Evolutionary conservation across 1,140 invertebrate genomes (phyloP), one percentile per base, ranked within the genome.

Genomic region (Drosophila ogumai): DNA sequence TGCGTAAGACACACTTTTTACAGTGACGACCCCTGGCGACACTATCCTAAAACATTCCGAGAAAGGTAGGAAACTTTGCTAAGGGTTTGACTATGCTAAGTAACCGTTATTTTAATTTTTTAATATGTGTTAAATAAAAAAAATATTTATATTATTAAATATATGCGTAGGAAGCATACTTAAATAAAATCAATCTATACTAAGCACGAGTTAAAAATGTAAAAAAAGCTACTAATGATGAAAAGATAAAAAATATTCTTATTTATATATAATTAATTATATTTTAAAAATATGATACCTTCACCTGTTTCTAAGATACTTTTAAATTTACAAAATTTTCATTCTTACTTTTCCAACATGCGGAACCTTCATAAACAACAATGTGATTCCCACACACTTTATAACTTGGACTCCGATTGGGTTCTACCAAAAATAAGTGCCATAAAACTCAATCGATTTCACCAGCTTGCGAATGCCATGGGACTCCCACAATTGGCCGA

Each of bases 401-500:
- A 31, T 15, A 19, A 36, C 22, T 7, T 54, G 32, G 13, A 22
- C 32, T 19, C 28, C 9, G 6, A 22, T 55, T 32, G 15, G 40
- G 66, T 6, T 40, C 12, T 28, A 34, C 50, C 25, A 10, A 41
- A 52, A 43, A 59, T 32, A 34, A 56, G n/a, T 50, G 3, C 28
- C 19, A 60, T 52, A 38, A 56, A 50, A 49, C 31, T 15, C 34
- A 17, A 40, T 69, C 34, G 46, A 73, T 61, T 74, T 61, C 56
- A 72, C 9, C 47, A 72, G 60, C n/a, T 54, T 52, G 41, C 54
- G 36, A 49, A 57, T 43, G 32, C 31, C 49, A 36, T 71, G 72
- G 72, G 73, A 75, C 52, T 75, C 72, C 73, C 73, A 58, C 68
- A 72, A 32, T 19, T 49, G 22, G 44, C 10, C 55, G 38, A n/a